Percentiles rank a stretch among this genome's conserved stretches.
phyloP scores from a whole-genome alignment of 1,140 invertebrate genomes.

The Nymphalis io region DNA sequence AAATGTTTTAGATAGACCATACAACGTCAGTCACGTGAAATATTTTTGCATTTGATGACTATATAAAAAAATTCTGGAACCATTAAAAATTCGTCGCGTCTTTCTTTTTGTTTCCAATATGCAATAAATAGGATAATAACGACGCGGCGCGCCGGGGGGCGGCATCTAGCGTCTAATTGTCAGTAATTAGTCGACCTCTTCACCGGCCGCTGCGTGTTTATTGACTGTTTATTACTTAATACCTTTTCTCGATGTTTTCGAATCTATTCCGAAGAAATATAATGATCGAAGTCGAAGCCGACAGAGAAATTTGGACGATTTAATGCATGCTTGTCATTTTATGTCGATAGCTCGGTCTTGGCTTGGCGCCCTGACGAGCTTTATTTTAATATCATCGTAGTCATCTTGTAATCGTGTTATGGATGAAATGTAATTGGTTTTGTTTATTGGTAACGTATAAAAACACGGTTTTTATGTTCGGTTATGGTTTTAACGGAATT shows the following conservation, averaged over 20 bases:
- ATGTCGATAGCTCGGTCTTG: not conserved
- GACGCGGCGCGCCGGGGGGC: slow-evolving; percentile 41
- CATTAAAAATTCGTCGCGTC: slow-evolving; percentile 15
- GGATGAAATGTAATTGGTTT: slow-evolving; percentile 2
- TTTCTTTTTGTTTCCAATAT: slow-evolving; percentile 63
- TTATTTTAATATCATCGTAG: not conserved
- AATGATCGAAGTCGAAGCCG: slow-evolving; percentile 36
- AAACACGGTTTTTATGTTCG: not conserved
- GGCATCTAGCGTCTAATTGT: slow-evolving; percentile 59
- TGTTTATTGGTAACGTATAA: slow-evolving; percentile 1
- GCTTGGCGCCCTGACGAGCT: slow-evolving; percentile 14
- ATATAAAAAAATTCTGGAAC: slow-evolving; percentile 12
- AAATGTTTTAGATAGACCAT: not conserved
- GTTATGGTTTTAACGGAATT: not conserved
- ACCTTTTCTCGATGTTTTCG: slow-evolving; percentile 40
- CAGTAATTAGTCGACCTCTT: slow-evolving; percentile 56
- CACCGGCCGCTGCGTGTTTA: slow-evolving; percentile 49
- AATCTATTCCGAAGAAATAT: slow-evolving; percentile 38
- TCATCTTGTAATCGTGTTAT: slow-evolving; percentile 6
- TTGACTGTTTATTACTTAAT: slow-evolving; percentile 73
- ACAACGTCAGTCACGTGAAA: not conserved
- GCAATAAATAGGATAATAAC: slow-evolving; percentile 59
- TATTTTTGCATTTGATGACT: not conserved
- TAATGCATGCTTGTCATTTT: slow-evolving; percentile 23
- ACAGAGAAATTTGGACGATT: slow-evolving; percentile 35